Conservation (phyloP, 2,797 vertebrate genomes). For the Myotis pilosus region DNA sequence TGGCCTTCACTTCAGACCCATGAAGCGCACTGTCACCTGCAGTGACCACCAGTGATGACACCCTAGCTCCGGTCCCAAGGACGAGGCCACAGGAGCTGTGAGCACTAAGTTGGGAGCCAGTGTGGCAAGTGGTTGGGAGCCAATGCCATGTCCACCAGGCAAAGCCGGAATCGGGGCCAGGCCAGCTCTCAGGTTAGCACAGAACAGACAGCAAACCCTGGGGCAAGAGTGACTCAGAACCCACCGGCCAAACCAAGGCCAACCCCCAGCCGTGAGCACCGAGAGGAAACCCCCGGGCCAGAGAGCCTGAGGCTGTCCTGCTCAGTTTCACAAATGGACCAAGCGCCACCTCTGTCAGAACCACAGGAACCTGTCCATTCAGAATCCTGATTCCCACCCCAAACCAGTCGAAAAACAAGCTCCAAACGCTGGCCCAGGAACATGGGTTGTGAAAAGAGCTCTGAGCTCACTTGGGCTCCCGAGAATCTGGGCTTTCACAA, state of each 20-base stretch:
- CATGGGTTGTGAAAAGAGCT: too few relatives aligned
- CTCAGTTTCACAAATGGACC: neutral
- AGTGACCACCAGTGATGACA: neutral
- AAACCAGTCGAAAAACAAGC: neutral
- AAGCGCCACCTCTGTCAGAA: neutral
- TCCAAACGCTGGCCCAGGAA: neutral
- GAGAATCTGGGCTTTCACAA: too few relatives aligned
- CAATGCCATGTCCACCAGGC: rapidly evolving
- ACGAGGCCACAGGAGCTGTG: neutral
- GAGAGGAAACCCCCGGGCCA: rapidly evolving
- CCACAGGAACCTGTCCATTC: neutral
- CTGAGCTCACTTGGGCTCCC: rapidly evolving
- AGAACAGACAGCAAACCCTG: neutral
- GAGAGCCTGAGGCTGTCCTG: too few relatives aligned
- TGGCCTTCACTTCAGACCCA: neutral
- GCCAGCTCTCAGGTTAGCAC: rapidly evolving
- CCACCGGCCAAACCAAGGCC: neutral
- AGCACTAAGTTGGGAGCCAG: too few relatives aligned
- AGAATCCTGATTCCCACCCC: neutral
- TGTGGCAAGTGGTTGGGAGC: neutral
- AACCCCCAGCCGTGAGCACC: neutral
- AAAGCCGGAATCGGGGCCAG: neutral
- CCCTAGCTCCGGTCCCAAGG: neutral
- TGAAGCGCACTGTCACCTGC: rapidly evolving
- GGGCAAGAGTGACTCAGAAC: too few relatives aligned